Conservation (phyloP, 2,888 invertebrate species). For the Polyommatus icarus region DNA sequence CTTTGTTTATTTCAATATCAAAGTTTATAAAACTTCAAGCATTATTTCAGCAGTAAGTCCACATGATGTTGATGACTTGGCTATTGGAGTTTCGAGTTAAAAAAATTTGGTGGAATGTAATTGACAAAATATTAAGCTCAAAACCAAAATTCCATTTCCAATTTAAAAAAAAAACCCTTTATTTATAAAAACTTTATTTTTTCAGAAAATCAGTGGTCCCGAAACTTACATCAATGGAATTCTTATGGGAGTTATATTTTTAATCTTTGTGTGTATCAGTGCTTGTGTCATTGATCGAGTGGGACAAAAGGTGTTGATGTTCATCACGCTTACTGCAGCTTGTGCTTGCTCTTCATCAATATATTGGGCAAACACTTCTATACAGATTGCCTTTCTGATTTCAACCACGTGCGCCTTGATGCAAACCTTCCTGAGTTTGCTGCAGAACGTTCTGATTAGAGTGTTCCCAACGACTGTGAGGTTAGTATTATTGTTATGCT, state of each 20-base stretch:
- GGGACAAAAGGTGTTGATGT: constrained; percentile 52
- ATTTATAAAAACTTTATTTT: constrained; percentile 32
- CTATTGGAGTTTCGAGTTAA: not conserved
- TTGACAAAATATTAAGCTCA: no score
- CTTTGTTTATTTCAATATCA: not conserved
- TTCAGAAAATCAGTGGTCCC: constrained; percentile 53
- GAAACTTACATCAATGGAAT: constrained; percentile 56
- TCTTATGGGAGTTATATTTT: constrained; percentile 49
- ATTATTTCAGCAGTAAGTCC: not conserved
- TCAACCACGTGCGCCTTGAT: constrained; percentile 53
- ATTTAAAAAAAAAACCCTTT: no score
- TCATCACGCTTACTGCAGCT: constrained; percentile 46
- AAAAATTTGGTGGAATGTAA: not conserved
- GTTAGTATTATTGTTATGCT: constrained; percentile 41
- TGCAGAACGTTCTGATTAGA: constrained; percentile 53
- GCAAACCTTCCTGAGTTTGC: constrained; percentile 52
- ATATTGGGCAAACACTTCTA: constrained; percentile 53
- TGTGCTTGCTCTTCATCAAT: constrained; percentile 47
- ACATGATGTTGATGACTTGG: not conserved
- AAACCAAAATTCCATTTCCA: no score
- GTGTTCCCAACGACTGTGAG: constrained; percentile 58
- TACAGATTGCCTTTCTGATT: constrained; percentile 53
- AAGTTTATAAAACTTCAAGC: not conserved
- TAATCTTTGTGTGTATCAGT: constrained; percentile 47
- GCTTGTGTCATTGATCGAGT: constrained; percentile 48